Evolutionary conservation across 2,888 invertebrate genomes (phyloP).

Genomic region (Idaea aversata): DNA sequence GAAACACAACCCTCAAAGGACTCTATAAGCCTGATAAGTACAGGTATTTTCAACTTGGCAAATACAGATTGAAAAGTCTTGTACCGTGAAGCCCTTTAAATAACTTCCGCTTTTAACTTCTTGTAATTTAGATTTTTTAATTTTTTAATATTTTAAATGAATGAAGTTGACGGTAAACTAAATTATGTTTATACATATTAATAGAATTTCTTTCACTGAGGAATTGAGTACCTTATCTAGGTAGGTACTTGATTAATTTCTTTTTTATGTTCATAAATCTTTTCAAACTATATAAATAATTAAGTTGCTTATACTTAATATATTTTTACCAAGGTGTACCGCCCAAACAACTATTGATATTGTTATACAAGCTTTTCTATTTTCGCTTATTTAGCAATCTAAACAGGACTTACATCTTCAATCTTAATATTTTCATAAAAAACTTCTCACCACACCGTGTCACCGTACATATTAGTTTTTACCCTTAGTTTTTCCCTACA

Average conservation of each 20-base stretch:
- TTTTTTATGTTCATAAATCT: too few relatives aligned
- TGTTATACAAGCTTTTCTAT: background rate
- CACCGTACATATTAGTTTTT: slow-evolving; percentile 15
- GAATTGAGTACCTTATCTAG: too few relatives aligned
- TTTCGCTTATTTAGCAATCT: background rate
- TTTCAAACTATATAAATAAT: too few relatives aligned
- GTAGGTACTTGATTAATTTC: too few relatives aligned
- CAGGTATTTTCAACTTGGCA: slow-evolving; percentile 17
- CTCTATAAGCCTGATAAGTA: slow-evolving; percentile 17
- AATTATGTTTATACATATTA: too few relatives aligned
- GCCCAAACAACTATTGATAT: too few relatives aligned
- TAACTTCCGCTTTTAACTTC: slow-evolving; percentile 3
- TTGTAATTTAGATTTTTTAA: background rate
- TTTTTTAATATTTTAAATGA: background rate
- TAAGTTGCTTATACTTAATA: too few relatives aligned
- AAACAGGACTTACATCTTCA: background rate
- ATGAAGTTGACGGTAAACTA: too few relatives aligned
- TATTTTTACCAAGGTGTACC: too few relatives aligned
- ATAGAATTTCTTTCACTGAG: too few relatives aligned
- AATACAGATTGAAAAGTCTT: slow-evolving; percentile 20
- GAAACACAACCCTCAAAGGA: slow-evolving; percentile 11
- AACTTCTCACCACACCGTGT: background rate
- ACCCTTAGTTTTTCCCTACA: slow-evolving; percentile 10
- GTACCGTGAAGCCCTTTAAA: slow-evolving; percentile 11
- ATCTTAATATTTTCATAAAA: background rate